These are phyloP conservation scores for Fulica atra DNA, from an alignment of 2,113 vertebrate genomes.

Conservation along the genomic window DNA sequence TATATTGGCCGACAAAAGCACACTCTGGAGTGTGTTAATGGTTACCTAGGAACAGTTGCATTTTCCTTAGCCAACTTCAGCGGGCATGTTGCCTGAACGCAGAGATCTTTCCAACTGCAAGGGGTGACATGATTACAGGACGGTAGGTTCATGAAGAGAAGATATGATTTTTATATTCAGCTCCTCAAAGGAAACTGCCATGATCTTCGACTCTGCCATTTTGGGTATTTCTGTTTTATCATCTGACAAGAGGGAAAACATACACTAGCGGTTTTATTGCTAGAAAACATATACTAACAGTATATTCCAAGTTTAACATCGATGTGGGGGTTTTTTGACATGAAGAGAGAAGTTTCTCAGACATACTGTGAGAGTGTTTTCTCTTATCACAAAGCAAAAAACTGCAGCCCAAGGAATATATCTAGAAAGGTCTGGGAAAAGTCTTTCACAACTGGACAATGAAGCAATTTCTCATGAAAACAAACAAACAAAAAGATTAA, in stretches of 20 bases:
- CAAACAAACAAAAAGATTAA: background rate
- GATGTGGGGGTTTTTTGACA: slow-evolving; percentile 10
- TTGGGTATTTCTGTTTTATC: background rate
- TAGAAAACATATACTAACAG: background rate
- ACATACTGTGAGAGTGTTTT: slow-evolving; percentile 7
- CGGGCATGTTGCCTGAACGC: background rate
- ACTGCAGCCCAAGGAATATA: background rate
- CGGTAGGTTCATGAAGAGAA: background rate
- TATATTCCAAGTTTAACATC: slow-evolving; percentile 36
- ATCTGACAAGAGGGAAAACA: background rate
- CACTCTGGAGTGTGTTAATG: background rate
- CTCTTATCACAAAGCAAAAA: background rate
- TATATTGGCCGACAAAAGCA: background rate
- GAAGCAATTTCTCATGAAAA: background rate
- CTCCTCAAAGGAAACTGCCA: background rate
- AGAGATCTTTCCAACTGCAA: background rate
- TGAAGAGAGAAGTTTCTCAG: slow-evolving; percentile 2
- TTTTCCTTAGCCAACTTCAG: background rate
- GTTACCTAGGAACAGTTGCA: background rate
- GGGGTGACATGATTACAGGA: background rate
- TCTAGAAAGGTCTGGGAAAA: background rate
- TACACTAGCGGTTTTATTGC: background rate
- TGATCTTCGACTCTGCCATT: background rate
- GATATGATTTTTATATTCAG: background rate
- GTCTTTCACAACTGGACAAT: background rate